Percentiles rank a stretch among this genome's conserved stretches.
Conservation (phyloP, 2,888 invertebrate genomes). For the Drosophila kanekoi region DNA sequence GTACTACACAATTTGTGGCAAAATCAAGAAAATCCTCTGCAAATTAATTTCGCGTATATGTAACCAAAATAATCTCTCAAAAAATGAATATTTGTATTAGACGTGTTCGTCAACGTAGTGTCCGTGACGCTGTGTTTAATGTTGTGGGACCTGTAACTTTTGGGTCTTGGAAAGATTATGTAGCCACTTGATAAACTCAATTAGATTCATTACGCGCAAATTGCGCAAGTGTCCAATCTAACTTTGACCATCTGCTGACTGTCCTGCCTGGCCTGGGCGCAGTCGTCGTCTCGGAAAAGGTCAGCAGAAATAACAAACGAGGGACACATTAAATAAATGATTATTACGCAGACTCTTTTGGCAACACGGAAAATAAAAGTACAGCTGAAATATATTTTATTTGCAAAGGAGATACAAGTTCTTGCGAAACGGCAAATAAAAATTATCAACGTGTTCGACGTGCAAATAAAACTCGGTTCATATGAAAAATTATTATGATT, state of each 20-base stretch:
- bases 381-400: conserved; percentile 72
- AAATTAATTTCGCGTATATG: too few relatives aligned
- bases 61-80: too few relatives aligned
- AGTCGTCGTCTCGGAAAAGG: conserved; percentile 51
- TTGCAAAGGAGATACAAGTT: conserved; percentile 55
- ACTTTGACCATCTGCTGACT: conserved; percentile 80
- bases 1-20: too few relatives aligned
- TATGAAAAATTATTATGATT: conserved; percentile 71
- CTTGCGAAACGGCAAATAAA: conserved; percentile 64
- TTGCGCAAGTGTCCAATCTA: conserved; percentile 82
- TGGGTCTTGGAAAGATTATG: conserved; percentile 31
- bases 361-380: conserved; percentile 74
- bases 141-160: neutral
- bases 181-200: conserved; percentile 76
- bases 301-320: conserved; percentile 83
- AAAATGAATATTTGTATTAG: too few relatives aligned
- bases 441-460: conserved; percentile 75
- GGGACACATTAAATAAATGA: conserved; percentile 81
- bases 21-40: too few relatives aligned
- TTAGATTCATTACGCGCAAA: conserved; percentile 81
- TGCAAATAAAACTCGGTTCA: conserved; percentile 61
- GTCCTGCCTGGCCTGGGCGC: conserved; percentile 29
- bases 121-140: conserved; percentile 1
- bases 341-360: conserved; percentile 66
- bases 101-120: neutral